Base-by-base conservation (phyloP, 2,888 invertebrate genomes). In the Lasioglossum lativentre region DNA sequence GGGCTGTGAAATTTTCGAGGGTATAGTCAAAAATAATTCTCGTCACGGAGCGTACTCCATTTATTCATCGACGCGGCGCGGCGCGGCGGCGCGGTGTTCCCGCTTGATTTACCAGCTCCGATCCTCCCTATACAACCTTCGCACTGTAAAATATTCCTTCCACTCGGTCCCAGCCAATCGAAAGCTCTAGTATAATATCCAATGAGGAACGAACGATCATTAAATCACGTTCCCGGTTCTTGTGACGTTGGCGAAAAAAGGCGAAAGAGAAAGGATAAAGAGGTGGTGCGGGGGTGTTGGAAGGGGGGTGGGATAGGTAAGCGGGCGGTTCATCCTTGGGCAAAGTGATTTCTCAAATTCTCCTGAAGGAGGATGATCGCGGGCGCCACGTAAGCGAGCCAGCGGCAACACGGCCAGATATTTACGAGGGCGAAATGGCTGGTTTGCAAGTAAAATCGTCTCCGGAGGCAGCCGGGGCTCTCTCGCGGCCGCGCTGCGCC, bases 391-490 rank as follows among this genome's bases (percentile, higher is more conserved):
- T 87, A 79, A 89, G 66, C 85, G 72, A 38, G 52, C 63, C 34
- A 73, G 23, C 74, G 34, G 68, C 40, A 80, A 70, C 82, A 42
- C 34, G 71, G 70, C 80, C 27, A 56, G 85, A 90, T 89, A 88
- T 91, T 91, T 90, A 91, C 81, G 86, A 88, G 71, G 79, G 80
- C 82, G 86, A 90, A 91, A 88, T 83, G 85, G 85, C 85, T 86
- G 86, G 86, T 92, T 93, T 91, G 92, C 92, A 92, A 92, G 91
- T 91, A 86, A 91, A 91, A 91, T 93, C 89, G 85, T 79, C 87
- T 82, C 88, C 83, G 82, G 85, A 83, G 87, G 83, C 78, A 72
- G 71, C 78, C 71, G 70, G 66, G 74, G 86, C 70, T 38, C n/a
- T 19, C 34, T 34, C 38, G 38, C 82, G 80, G 75, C 45, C 77